Percentiles rank a stretch among this genome's conserved stretches.
These are phyloP conservation scores for Ornithoptera alexandrae DNA, from an alignment of 2,888 invertebrate species.

Conservation along the genomic window DNA sequence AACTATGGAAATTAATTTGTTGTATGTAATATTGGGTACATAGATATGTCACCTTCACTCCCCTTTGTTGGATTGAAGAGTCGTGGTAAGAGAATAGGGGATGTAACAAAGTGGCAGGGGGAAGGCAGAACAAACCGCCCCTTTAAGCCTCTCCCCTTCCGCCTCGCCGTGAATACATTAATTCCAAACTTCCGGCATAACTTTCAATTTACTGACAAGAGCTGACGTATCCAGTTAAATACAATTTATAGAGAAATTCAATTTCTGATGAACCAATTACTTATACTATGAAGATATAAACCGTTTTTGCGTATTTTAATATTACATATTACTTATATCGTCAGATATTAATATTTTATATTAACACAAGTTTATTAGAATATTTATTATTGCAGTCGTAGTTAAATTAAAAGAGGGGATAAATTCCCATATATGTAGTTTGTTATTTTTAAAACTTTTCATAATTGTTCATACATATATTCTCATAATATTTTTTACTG, in stretches of 20 bases:
- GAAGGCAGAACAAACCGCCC: constrained; percentile 53
- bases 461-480: no score
- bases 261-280: constrained; percentile 1
- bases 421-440: no score
- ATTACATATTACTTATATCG: no score
- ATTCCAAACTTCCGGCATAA: constrained; percentile 54
- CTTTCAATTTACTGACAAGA: constrained; percentile 30
- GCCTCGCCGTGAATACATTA: constrained; percentile 56
- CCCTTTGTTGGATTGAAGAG: constrained; percentile 43
- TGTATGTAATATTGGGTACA: constrained; percentile 21
- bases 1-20: constrained; percentile 11
- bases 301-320: no score
- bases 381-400: no score
- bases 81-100: constrained; percentile 43
- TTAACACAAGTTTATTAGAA: no score
- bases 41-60: constrained; percentile 24
- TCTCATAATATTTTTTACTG: no score
- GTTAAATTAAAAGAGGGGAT: no score
- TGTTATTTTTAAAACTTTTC: no score
- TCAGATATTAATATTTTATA: no score
- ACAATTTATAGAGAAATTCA: constrained; percentile 6
- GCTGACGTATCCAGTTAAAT: constrained; percentile 20
- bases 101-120: constrained; percentile 38
- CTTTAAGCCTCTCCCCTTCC: constrained; percentile 47
- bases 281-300: not conserved